Conservation (phyloP, 2,888 invertebrate genomes). For the Drosophila tripunctata region DNA sequence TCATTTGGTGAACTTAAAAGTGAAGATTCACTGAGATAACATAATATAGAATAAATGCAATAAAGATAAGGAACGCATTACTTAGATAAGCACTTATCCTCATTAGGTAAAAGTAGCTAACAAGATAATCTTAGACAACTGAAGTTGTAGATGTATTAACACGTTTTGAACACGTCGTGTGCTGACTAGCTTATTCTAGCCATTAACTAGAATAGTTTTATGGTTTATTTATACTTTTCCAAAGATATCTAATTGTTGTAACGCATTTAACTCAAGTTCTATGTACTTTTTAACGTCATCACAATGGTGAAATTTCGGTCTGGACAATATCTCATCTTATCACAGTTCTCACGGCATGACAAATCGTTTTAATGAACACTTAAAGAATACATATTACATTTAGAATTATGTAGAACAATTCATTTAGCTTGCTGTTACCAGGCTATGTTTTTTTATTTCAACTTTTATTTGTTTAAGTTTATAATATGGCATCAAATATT, state of each 20-base stretch:
- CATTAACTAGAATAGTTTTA: background rate
- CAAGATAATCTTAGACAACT: constrained; percentile 1
- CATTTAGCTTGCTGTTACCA: no score
- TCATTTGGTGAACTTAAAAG: background rate
- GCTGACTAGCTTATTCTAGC: background rate
- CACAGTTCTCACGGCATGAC: constrained; percentile 10
- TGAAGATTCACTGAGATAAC: constrained; percentile 10
- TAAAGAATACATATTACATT: no score
- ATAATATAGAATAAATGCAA: constrained; percentile 30
- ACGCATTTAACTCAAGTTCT: background rate
- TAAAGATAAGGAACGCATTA: constrained; percentile 8
- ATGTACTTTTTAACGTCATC: constrained; percentile 3
- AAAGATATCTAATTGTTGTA: background rate
- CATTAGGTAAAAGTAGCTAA: background rate
- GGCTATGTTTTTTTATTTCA: no score
- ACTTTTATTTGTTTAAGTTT: no score
- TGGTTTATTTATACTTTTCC: constrained; percentile 1
- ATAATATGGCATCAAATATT: no score
- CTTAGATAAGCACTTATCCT: background rate
- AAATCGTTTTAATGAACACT: background rate
- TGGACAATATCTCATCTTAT: background rate
- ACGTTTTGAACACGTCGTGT: constrained; percentile 9
- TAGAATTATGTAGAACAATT: no score
- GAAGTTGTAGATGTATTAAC: background rate
- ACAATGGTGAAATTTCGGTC: constrained; percentile 1